Percentiles rank a stretch among this genome's conserved stretches.
These are phyloP conservation scores for Coracopsis vasa DNA, from an alignment of 2,113 vertebrate species.

Conservation along the genomic window DNA sequence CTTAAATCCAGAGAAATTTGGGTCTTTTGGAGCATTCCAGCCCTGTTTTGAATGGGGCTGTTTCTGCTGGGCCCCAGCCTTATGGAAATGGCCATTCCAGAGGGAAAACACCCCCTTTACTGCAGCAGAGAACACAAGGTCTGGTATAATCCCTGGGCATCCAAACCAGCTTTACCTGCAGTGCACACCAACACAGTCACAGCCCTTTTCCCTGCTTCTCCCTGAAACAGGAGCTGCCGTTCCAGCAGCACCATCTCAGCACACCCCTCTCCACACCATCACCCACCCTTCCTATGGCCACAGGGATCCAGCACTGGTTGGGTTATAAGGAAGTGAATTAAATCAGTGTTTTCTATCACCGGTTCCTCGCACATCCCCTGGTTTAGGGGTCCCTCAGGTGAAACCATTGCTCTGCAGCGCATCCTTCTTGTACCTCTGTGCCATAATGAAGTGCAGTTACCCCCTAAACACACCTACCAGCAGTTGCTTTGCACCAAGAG, in stretches of 20 bases:
- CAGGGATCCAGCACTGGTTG: fast-evolving
- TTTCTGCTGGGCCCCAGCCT: background rate
- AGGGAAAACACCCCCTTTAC: background rate
- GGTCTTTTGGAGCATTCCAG: background rate
- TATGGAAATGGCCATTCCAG: background rate
- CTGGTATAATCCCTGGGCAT: fast-evolving
- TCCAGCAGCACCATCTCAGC: background rate
- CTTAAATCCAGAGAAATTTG: background rate
- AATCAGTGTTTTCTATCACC: too few species aligned
- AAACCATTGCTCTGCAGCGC: background rate
- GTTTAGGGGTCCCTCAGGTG: background rate
- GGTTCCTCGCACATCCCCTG: background rate
- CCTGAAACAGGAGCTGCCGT: background rate
- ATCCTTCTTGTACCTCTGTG: background rate
- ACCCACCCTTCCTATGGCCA: fast-evolving
- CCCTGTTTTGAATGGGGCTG: fast-evolving
- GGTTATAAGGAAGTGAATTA: background rate
- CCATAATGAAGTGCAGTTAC: background rate
- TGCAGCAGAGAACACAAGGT: background rate
- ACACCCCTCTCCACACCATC: fast-evolving
- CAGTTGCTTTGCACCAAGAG: background rate
- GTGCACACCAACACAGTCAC: fast-evolving
- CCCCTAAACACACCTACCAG: background rate
- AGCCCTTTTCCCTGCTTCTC: background rate
- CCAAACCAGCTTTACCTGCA: background rate